phyloP scores from a whole-genome alignment of 2,113 vertebrate genomes.

The Pithys albifrons region DNA sequence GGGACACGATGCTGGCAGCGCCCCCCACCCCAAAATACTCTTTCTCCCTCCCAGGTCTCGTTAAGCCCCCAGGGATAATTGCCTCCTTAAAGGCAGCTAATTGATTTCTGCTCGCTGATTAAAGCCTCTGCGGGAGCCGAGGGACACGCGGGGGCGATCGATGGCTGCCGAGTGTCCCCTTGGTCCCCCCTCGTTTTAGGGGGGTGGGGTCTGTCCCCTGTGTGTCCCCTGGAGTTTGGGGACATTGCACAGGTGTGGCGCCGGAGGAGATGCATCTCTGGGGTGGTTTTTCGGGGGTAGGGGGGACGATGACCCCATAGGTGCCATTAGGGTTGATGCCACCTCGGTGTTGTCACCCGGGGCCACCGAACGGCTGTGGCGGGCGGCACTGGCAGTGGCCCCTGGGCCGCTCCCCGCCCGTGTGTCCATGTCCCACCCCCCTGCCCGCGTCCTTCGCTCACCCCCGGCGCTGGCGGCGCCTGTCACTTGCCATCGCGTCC shows the following conservation, averaged over 20 bases:
- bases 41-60: not conserved
- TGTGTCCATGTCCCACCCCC: not conserved
- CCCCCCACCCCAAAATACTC: not conserved
- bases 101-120: constrained; percentile 78
- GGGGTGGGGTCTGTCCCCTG: not conserved
- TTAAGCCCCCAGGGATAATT: constrained; percentile 45
- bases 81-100: constrained; percentile 72
- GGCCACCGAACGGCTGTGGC: not conserved
- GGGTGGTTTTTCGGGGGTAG: fast-evolving
- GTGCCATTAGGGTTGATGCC: not conserved
- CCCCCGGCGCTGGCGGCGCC: constrained; percentile 28
- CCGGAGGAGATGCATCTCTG: no score
- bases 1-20: not conserved
- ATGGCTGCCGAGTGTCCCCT: not conserved
- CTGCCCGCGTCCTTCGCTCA: constrained; percentile 12
- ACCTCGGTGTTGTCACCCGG: not conserved
- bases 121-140: constrained; percentile 66
- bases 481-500: constrained; percentile 46
- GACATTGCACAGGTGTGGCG: not conserved
- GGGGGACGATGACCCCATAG: not conserved
- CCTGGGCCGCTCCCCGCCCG: not conserved
- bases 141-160: not conserved
- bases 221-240: not conserved
- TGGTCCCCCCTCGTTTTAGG: not conserved
- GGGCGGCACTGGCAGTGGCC: not conserved